Conservation (phyloP, 2,888 invertebrate species). For the Ophraella communa region DNA sequence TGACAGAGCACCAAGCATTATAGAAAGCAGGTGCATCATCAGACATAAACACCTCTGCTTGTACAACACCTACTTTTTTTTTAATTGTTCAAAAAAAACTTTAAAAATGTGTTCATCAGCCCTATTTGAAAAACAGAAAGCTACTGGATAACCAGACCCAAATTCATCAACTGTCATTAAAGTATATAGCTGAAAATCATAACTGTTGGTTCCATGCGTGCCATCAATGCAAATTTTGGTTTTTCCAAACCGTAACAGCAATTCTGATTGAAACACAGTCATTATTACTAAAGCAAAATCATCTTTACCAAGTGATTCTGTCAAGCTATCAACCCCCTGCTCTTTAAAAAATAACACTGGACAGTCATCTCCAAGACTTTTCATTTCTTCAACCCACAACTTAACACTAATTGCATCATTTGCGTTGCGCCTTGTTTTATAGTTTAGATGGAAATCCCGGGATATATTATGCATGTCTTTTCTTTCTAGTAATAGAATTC, state of each 20-base stretch:
- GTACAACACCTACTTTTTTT: too few species aligned
- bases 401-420: slow-evolving; percentile 31
- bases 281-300: slow-evolving; percentile 3
- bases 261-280: slow-evolving; percentile 17
- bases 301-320: background rate
- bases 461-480: slow-evolving; percentile 34
- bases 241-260: slow-evolving; percentile 17
- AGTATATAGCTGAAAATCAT: slow-evolving; percentile 25
- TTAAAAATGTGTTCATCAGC: too few species aligned
- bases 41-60: too few species aligned
- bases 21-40: too few species aligned
- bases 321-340: background rate
- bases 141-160: slow-evolving; percentile 37
- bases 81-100: too few species aligned
- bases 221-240: slow-evolving; percentile 29
- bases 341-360: slow-evolving; percentile 23
- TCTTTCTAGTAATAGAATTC: slow-evolving; percentile 18
- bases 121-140: too few species aligned
- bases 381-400: slow-evolving; percentile 31
- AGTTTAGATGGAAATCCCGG: slow-evolving; percentile 29
- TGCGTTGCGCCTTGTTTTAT: slow-evolving; percentile 20
- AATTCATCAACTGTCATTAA: slow-evolving; percentile 39
- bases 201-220: slow-evolving; percentile 23
- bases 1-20: too few species aligned
- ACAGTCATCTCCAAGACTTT: slow-evolving; percentile 1